Evolutionary conservation across 2,113 vertebrate species (phyloP).

Genomic region (Pseudopipra pipra): DNA sequence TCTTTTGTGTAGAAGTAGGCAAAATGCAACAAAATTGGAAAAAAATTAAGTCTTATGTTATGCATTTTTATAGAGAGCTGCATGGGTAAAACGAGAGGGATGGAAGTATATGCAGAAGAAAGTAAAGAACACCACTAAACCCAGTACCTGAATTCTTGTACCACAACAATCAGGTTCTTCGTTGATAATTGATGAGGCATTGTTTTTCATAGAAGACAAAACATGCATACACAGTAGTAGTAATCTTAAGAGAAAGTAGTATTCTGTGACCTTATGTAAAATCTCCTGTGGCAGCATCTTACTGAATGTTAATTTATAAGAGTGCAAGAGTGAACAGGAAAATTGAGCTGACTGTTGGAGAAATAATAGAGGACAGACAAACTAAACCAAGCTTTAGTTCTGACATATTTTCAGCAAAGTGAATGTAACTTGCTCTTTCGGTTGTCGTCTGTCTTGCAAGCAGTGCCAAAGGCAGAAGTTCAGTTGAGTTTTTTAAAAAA

Average conservation of each 20-base stretch:
- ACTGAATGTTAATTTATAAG: not conserved
- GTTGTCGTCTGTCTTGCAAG: not conserved
- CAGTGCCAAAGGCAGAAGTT: not conserved
- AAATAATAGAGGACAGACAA: not conserved
- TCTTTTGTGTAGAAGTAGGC: not conserved
- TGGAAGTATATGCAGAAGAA: not conserved
- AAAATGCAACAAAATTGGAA: not conserved
- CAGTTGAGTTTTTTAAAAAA: not conserved
- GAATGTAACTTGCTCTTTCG: not conserved
- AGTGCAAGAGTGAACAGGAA: not conserved
- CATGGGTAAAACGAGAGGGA: not conserved
- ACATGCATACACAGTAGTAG: not conserved
- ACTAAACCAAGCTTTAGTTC: not conserved
- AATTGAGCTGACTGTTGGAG: not conserved
- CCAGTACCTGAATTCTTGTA: not conserved
- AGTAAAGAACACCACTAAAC: not conserved
- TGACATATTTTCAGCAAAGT: not conserved
- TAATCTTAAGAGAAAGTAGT: not conserved
- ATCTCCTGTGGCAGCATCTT: not conserved
- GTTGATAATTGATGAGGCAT: not conserved
- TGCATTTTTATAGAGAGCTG: not conserved
- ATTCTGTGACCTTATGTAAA: not conserved
- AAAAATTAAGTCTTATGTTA: not conserved
- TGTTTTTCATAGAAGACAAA: not conserved
- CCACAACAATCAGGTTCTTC: not conserved